These are phyloP conservation scores for Lasiurus cinereus DNA, from an alignment of 2,113 vertebrate genomes.

Conservation along the genomic window DNA sequence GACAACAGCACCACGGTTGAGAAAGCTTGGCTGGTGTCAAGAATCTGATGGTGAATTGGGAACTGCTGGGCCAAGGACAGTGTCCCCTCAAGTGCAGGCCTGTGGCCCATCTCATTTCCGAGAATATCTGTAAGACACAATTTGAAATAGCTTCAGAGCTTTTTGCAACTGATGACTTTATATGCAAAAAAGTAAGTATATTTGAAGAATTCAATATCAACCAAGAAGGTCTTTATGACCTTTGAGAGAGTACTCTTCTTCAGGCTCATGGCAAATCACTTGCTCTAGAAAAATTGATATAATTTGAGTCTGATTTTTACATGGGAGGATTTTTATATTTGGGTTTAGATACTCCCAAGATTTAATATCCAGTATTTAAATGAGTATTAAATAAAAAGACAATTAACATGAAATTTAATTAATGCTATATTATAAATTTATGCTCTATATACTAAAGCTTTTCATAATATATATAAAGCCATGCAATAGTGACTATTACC, in stretches of 20 bases:
- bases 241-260: background rate
- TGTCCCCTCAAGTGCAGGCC: background rate
- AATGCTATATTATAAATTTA: conserved; percentile 37
- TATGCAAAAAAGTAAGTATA: conserved; percentile 12
- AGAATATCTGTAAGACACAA: background rate
- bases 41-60: background rate
- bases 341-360: background rate
- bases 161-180: conserved; percentile 7
- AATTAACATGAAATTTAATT: conserved; percentile 46
- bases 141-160: conserved; percentile 43
- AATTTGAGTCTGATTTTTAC: conserved; percentile 34
- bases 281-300: background rate
- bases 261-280: conserved; percentile 1
- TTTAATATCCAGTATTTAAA: conserved; percentile 48
- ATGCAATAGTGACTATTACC: conserved; percentile 28
- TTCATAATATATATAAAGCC: background rate
- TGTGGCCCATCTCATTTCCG: background rate
- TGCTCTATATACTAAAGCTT: background rate
- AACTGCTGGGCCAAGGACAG: background rate
- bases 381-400: conserved; percentile 43
- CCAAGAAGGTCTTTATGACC: background rate
- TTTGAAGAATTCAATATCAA: conserved; percentile 22
- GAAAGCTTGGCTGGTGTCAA: background rate
- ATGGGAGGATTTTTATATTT: background rate
- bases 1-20: background rate